Evolutionary conservation across 2,888 invertebrate species (phyloP), one percentile per base, ranked within the genome.

Genomic region (Listrodromus nycthemerus): DNA sequence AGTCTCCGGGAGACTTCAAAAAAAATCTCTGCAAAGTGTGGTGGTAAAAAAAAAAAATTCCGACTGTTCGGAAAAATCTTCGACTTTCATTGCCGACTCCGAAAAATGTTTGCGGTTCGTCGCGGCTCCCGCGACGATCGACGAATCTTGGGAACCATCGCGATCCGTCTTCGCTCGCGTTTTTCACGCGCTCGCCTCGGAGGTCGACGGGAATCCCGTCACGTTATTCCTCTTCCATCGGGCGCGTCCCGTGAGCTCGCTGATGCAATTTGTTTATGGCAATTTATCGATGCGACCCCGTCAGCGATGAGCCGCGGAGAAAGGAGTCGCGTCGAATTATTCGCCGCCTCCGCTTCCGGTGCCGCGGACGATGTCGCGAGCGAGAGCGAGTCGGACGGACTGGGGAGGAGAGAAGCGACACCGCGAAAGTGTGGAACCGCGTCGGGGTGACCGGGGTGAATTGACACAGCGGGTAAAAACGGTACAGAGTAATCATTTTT

Each of bases 211-310:
- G 61, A 13, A 48, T 24, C 69, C 33, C 55, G 55, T 55, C 55
- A 24, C 55, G 55, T 55, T 45, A 21, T 58, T 50, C 33, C 41
- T 24, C 27, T 5, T 27, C 3, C 24, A 48, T 7, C 41, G 45
- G 21, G 24, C 41, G 41, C 41, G 24, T 65, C 27, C 58, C 83
- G 83, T 41, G 73, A 69, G 33, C 77, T 52, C 69, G 63, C 66
- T 80, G 83, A 84, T 80, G 80, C 80, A 84, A 84, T 84, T 84
- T 84, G 80, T 80, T 84, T 84, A 80, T 84, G 80, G 83, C 80
- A 84, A 84, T 84, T 84, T 84, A 84, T 84, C 73, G 83, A 61
- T 58, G 70, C 58, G 50, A 63, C 52, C 76, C 66, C 66, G 41
- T 65, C 65, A 24, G 30, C 48, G 66, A 27, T 75, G 77, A 67